A percentile compares a stretch with the other conserved stretches of the same genome.
Conservation (phyloP, 2,888 invertebrate species). For the Phragmatobia fuliginosa region DNA sequence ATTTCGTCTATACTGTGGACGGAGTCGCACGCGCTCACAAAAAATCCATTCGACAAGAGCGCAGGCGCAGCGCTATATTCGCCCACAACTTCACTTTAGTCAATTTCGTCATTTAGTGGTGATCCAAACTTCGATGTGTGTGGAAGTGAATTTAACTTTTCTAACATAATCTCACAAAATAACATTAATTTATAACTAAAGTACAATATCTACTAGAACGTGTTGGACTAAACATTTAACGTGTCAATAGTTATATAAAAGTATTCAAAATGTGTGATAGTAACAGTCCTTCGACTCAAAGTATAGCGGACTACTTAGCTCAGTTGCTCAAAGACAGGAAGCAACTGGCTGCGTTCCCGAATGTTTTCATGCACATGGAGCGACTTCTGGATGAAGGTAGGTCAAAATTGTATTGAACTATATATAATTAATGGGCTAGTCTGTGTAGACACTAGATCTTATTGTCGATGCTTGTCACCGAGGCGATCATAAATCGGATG, state of each 20-base stretch:
- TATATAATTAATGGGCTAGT: conserved; percentile 63
- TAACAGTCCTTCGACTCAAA: conserved; percentile 93
- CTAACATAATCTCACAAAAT: conserved; percentile 85
- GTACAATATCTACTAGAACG: conserved; percentile 80
- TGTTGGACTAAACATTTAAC: conserved; percentile 80
- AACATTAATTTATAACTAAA: conserved; percentile 84
- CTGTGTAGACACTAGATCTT: conserved; percentile 57
- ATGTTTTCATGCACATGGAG: conserved; percentile 99
- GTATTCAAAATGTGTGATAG: conserved; percentile 86
- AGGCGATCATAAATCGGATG: conserved; percentile 81
- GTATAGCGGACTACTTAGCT: conserved; percentile 99
- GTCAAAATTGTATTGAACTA: conserved; percentile 68
- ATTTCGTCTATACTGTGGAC: conserved; percentile 82
- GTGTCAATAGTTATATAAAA: conserved; percentile 78
- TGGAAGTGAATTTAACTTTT: conserved; percentile 86
- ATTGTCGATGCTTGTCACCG: conserved; percentile 76
- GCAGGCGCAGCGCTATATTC: conserved; percentile 84
- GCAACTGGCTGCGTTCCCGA: conserved; percentile 99
- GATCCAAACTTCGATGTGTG: conserved; percentile 85
- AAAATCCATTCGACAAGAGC: conserved; percentile 80
- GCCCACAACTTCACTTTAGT: conserved; percentile 86
- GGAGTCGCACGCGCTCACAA: conserved; percentile 83
- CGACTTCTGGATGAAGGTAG: conserved; percentile 99
- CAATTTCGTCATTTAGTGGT: conserved; percentile 85
- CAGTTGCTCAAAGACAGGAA: conserved; percentile 99